These are phyloP conservation scores for Tragelaphus scriptus DNA, from an alignment of 2,113 vertebrate genomes.

Conservation along the genomic window DNA sequence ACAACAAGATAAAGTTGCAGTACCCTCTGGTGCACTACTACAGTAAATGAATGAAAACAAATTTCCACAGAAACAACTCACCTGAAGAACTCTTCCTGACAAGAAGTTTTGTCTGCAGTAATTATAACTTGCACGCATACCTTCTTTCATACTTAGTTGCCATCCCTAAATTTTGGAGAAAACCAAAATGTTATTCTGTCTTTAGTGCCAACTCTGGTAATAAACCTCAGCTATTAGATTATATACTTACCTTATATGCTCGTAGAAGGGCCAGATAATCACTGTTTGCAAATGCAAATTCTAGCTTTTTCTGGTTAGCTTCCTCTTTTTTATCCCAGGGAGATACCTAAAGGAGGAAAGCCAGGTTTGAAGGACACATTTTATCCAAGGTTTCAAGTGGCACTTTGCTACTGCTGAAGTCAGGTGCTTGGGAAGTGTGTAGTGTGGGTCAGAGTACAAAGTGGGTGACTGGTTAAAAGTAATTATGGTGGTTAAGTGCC, in stretches of 20 bases:
- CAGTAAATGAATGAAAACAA: background rate
- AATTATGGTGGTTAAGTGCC: too few species aligned
- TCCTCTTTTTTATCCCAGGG: slow-evolving; percentile 98
- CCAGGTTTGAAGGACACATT: slow-evolving; percentile 9
- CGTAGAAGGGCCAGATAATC: slow-evolving; percentile 94
- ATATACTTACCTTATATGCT: slow-evolving; percentile 90
- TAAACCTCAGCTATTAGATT: background rate
- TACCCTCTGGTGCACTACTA: background rate
- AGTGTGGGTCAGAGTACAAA: background rate
- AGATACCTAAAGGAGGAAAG: slow-evolving; percentile 82
- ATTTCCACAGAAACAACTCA: slow-evolving; percentile 49
- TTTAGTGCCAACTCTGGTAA: background rate
- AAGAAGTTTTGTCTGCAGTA: slow-evolving; percentile 97
- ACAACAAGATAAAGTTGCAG: background rate
- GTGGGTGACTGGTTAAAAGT: background rate
- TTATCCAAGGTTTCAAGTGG: background rate
- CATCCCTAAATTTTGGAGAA: slow-evolving; percentile 84
- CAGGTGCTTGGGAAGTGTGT: background rate
- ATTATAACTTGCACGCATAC: slow-evolving; percentile 81
- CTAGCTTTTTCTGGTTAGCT: slow-evolving; percentile 92
- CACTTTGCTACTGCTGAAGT: background rate
- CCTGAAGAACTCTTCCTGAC: slow-evolving; percentile 92
- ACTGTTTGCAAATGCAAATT: slow-evolving; percentile 92
- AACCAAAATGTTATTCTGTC: background rate
- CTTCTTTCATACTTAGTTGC: slow-evolving; percentile 85